phyloP scores from a whole-genome alignment of 2,113 vertebrate species.

The Acrocephalus kingi region DNA sequence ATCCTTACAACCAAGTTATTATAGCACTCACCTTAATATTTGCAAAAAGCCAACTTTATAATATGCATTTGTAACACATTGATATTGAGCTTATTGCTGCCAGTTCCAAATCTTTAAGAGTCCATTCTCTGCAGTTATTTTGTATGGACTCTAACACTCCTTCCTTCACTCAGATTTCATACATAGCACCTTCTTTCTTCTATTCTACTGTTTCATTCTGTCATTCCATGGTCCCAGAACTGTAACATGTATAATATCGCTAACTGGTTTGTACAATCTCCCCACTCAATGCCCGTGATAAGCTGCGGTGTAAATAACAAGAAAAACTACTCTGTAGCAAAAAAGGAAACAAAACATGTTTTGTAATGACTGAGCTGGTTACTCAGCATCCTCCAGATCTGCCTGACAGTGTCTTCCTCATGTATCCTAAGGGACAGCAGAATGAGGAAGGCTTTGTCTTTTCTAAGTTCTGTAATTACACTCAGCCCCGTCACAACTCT shows the following conservation, averaged over 20 bases:
- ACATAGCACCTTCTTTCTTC: background rate
- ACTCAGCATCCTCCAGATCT: background rate
- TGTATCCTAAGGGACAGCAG: background rate
- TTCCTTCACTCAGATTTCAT: background rate
- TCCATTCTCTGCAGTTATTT: background rate
- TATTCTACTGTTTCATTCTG: background rate
- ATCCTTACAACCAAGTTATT: no score
- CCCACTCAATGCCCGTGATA: accelerated
- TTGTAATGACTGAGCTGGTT: accelerated
- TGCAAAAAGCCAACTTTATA: no score
- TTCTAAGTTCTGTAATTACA: background rate
- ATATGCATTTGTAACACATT: no score
- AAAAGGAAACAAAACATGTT: background rate
- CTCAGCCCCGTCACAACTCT: background rate
- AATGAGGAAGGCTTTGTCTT: background rate
- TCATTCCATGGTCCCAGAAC: accelerated
- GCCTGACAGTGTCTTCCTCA: background rate
- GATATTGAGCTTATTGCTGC: background rate
- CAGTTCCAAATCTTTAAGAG: background rate
- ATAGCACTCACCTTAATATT: no score
- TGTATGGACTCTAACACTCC: no score
- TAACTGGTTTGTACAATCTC: accelerated
- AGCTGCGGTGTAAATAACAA: background rate
- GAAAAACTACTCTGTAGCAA: background rate
- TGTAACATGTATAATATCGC: background rate